phyloP scores from a whole-genome alignment of 2,888 invertebrate genomes.

The Alentia gelatinosa region DNA sequence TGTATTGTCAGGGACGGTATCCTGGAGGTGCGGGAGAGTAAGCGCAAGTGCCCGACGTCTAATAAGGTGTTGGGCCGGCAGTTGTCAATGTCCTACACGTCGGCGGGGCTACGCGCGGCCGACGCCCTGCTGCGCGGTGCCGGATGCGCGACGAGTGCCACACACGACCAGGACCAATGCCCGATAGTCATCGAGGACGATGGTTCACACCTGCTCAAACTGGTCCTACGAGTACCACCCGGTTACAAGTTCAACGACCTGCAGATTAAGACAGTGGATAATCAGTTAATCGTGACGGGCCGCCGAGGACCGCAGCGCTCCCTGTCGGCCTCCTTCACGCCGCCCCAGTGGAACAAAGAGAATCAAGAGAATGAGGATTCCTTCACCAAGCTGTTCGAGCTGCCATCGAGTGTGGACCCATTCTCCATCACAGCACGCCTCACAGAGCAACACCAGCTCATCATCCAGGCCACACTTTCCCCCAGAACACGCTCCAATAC shows the following conservation, averaged over 20 bases:
- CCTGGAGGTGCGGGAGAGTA: conserved; percentile 51
- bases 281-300: conserved; percentile 53
- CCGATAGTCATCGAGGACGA: conserved; percentile 56
- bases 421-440: conserved; percentile 53
- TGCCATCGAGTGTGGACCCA: conserved; percentile 53
- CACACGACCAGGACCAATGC: conserved; percentile 28
- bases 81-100: not conserved
- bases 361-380: not conserved
- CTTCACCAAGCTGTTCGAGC: conserved; percentile 47
- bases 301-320: conserved; percentile 15
- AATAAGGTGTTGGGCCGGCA: not conserved
- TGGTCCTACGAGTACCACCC: conserved; percentile 52
- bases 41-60: conserved; percentile 12
- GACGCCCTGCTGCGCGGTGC: not conserved
- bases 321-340: not conserved
- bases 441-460: conserved; percentile 40
- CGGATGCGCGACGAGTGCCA: not conserved
- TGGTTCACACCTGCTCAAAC: conserved; percentile 55
- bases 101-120: conserved; percentile 21
- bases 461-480: conserved; percentile 52
- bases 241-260: conserved; percentile 55
- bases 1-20: conserved; percentile 49
- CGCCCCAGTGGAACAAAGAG: not conserved
- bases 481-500: conserved; percentile 41
- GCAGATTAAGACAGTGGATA: conserved; percentile 54